phyloP scores from a whole-genome alignment of 2,113 vertebrate genomes.

The Phylloscopus trochiloides region DNA sequence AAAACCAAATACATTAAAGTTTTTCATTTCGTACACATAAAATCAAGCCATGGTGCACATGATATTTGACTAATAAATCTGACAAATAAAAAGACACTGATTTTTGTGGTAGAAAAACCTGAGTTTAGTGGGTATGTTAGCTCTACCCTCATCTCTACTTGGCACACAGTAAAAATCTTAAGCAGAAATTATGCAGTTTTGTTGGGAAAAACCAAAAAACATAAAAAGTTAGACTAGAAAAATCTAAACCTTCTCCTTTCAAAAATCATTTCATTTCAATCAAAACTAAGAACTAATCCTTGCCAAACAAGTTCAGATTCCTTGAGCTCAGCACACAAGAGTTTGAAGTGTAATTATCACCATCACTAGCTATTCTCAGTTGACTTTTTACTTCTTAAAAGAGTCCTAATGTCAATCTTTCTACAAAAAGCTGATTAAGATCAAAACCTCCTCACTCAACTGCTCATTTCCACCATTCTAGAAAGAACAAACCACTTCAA shows the following conservation, averaged over 20 bases:
- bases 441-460: background rate
- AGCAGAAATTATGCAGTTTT: background rate
- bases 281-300: background rate
- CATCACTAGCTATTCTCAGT: background rate
- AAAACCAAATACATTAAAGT: background rate
- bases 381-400: background rate
- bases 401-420: background rate
- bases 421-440: conserved; percentile 3
- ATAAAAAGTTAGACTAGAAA: background rate
- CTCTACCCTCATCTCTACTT: background rate
- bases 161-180: background rate
- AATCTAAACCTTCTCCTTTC: background rate
- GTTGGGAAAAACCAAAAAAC: background rate
- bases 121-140: background rate
- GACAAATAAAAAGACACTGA: background rate
- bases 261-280: background rate
- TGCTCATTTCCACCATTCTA: background rate
- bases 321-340: background rate
- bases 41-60: background rate
- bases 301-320: background rate
- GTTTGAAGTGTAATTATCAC: background rate
- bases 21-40: background rate
- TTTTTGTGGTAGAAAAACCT: background rate
- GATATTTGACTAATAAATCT: background rate
- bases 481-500: conserved; percentile 30